Base-by-base conservation (phyloP, 2,888 invertebrate genomes). In the Lithodes maja region DNA sequence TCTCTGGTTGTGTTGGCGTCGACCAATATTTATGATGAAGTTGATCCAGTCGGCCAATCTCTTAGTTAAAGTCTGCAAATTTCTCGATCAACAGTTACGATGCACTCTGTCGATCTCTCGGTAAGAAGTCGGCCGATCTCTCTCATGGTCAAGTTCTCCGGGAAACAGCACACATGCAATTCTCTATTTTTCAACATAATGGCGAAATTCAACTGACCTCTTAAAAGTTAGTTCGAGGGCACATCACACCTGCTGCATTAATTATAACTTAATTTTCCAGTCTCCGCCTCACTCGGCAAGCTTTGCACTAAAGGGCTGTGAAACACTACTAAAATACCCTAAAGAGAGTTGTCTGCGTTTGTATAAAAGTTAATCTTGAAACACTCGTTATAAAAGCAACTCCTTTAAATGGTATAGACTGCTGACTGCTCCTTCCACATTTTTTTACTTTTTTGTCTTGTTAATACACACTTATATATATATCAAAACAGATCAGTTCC, bases 301-400 rank as follows among this genome's bases (percentile, higher is more conserved):
- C 74, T 82, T 86, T 86, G 77, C 86, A 86, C 86, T 86, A 86
- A 55, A 86, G 82, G 77, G 82, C 49, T 75, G 61, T 86, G 50
- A 69, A 82, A 86, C 77, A 75, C 68, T 86, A 86, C 82, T 79
- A 86, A 33, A 33, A 86, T 75, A 82, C 86, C 86, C 86, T 68
- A 77, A 84, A 81, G 3, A 82, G 82, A 82, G 82, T 86, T 82
- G 49, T 81, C 68, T 74, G 71, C 61, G 68, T 75, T 75, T 86
- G 87, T 88, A 88, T 88, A 88, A 88, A 88, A 88, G 69, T 74
- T 82, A 50, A 69, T n/a, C 80, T 55, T 71, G 54, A 69, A 88
- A 88, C 84, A 79, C 33, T 79, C 79, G 74, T 80, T 88, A 88
- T 68, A 88, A 88, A 88, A 88, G 87, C 79, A 88, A 88, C 83